phyloP scores from a whole-genome alignment of 2,113 vertebrate species.

The Oreochromis spilurus region DNA sequence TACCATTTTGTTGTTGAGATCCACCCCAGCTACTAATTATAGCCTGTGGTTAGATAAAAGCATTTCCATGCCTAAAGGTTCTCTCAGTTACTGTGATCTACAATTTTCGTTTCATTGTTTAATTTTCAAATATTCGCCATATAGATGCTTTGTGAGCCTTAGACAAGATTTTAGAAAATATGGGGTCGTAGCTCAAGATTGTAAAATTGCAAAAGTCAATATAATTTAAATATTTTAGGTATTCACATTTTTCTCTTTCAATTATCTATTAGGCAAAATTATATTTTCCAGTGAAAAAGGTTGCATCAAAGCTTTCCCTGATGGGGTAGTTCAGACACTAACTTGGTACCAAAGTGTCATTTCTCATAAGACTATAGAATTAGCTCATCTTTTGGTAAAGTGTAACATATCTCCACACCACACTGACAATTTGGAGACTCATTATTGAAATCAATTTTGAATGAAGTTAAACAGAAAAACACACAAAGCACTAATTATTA shows the following conservation, averaged over 20 bases:
- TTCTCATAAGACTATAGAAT: not conserved
- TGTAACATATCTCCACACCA: not conserved
- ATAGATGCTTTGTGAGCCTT: not conserved
- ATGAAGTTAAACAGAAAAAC: not conserved
- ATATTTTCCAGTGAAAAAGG: not conserved
- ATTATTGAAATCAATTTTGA: not conserved
- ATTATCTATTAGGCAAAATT: not conserved
- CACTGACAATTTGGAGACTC: not conserved
- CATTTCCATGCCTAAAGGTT: not conserved
- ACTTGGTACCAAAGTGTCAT: not conserved
- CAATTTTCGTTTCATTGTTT: not conserved
- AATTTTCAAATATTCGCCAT: not conserved
- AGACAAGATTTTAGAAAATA: not conserved
- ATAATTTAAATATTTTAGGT: not conserved
- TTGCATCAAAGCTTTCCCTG: not conserved
- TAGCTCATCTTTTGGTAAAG: fast-evolving
- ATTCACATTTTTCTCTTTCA: not conserved
- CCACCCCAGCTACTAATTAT: constrained; percentile 18
- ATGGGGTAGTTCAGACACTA: not conserved
- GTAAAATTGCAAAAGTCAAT: not conserved
- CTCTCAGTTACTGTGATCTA: not conserved
- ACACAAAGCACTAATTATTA: not conserved
- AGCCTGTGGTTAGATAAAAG: not conserved
- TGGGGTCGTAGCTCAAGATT: not conserved
- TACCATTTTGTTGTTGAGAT: constrained; percentile 17